These are phyloP conservation scores for Apocheima hispidaria DNA, from an alignment of 2,888 invertebrate species.

Conservation along the genomic window DNA sequence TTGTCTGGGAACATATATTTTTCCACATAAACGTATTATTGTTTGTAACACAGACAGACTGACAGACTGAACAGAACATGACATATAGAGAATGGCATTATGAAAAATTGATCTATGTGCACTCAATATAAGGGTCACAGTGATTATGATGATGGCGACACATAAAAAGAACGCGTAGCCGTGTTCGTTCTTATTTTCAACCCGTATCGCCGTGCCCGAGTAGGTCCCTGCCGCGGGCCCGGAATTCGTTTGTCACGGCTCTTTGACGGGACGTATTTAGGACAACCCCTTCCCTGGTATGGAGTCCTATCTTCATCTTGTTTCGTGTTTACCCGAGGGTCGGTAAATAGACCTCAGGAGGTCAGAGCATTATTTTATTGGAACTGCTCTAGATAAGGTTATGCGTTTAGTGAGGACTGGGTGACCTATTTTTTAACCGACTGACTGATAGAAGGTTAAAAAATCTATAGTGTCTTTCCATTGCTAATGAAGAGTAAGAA, in stretches of 20 bases:
- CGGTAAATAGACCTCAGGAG: conserved; percentile 58
- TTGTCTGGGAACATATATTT: no score
- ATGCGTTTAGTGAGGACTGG: background rate
- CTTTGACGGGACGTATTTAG: conserved; percentile 76
- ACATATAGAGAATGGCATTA: no score
- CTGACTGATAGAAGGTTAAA: background rate
- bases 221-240: conserved; percentile 60
- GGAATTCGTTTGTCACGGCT: conserved; percentile 74
- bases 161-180: background rate
- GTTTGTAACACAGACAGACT: no score
- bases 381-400: conserved; percentile 29
- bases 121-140: no score
- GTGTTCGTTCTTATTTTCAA: background rate
- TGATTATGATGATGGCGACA: background rate
- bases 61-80: no score
- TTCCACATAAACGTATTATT: no score
- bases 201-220: conserved; percentile 46
- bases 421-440: conserved; percentile 4
- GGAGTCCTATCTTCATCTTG: conserved; percentile 68
- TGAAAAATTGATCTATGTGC: no score
- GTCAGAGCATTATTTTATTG: conserved; percentile 40
- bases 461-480: no score
- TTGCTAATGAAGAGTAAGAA: no score
- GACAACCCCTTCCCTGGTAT: conserved; percentile 69
- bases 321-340: conserved; percentile 62